Percentiles rank a stretch among this genome's conserved stretches.
Evolutionary conservation across 1,140 invertebrate species (phyloP).

Genomic region (Drosophila ironensis): DNA sequence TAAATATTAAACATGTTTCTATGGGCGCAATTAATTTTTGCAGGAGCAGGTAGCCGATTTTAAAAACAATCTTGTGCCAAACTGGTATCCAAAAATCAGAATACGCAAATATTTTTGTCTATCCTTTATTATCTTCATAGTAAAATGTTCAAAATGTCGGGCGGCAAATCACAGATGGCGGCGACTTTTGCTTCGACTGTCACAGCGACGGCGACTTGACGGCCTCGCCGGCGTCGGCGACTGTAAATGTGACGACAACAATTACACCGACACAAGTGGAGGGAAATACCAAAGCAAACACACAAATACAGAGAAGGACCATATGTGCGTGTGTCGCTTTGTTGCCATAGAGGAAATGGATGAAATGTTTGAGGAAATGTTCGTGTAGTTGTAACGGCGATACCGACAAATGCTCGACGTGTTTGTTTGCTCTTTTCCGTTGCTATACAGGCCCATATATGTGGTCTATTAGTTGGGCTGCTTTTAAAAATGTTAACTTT

Average conservation of each 20-base stretch:
- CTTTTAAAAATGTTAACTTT: constrained; percentile 28
- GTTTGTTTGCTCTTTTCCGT: background rate
- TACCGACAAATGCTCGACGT: constrained; percentile 8
- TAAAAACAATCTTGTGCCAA: too few relatives aligned
- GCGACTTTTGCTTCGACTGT: constrained; percentile 37
- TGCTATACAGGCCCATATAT: constrained; percentile 12
- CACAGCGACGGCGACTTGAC: constrained; percentile 53
- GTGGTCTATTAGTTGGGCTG: constrained; percentile 28
- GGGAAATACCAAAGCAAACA: constrained; percentile 33
- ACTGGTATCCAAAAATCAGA: background rate
- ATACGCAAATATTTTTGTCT: background rate
- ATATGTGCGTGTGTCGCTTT: constrained; percentile 36
- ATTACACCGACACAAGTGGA: constrained; percentile 32
- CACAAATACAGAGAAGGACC: background rate
- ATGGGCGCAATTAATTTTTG: too few relatives aligned
- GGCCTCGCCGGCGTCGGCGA: constrained; percentile 35
- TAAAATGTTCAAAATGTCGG: constrained; percentile 56
- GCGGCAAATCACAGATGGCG: constrained; percentile 41
- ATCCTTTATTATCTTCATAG: constrained; percentile 16
- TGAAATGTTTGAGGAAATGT: constrained; percentile 73
- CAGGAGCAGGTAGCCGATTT: too few relatives aligned
- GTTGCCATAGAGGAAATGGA: constrained; percentile 78
- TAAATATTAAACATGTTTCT: too few relatives aligned
- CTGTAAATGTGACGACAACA: constrained; percentile 34
- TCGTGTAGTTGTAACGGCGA: constrained; percentile 61